Percentiles rank a stretch among this genome's conserved stretches.
These are phyloP conservation scores for Dicentrarchus labrax DNA, from an alignment of 2,113 vertebrate species.

Conservation along the genomic window DNA sequence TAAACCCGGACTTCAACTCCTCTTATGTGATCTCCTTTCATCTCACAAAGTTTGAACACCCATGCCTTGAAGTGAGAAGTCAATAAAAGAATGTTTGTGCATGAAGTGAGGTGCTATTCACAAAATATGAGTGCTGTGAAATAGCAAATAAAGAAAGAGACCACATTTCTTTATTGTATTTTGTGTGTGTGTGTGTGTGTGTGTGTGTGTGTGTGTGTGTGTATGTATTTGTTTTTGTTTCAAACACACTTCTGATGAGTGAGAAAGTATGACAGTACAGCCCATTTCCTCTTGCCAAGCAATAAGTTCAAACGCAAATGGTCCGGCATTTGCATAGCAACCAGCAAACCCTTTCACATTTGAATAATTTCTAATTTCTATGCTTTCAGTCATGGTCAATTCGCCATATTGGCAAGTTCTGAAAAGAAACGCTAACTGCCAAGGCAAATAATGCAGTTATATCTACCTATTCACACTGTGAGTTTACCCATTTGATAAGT, in stretches of 20 bases:
- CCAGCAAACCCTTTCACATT: constrained; percentile 58
- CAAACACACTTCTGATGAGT: neutral
- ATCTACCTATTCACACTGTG: constrained; percentile 13
- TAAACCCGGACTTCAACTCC: neutral
- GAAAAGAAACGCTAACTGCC: constrained; percentile 46
- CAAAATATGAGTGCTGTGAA: constrained; percentile 3
- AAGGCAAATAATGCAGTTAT: constrained; percentile 42
- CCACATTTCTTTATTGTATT: neutral
- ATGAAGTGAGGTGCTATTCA: neutral
- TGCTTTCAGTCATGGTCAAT: constrained; percentile 68
- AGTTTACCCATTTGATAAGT: constrained; percentile 25
- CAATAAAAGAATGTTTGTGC: constrained; percentile 28
- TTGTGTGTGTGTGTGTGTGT: neutral
- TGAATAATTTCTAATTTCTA: constrained; percentile 81
- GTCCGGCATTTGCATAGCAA: constrained; percentile 50
- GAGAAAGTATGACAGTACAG: neutral
- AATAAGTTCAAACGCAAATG: constrained; percentile 50
- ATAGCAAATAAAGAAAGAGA: constrained; percentile 9
- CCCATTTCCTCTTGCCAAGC: constrained; percentile 17
- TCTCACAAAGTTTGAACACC: constrained; percentile 3
- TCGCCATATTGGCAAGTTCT: constrained; percentile 40
- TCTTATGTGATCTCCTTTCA: constrained; percentile 18
- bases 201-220: neutral
- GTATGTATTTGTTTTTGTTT: constrained; percentile 8
- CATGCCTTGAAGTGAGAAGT: constrained; percentile 17